A percentile compares a stretch with the other conserved stretches of the same genome.
Conservation (phyloP, 2,888 invertebrate genomes). For the Macrosiphum euphorbiae region DNA sequence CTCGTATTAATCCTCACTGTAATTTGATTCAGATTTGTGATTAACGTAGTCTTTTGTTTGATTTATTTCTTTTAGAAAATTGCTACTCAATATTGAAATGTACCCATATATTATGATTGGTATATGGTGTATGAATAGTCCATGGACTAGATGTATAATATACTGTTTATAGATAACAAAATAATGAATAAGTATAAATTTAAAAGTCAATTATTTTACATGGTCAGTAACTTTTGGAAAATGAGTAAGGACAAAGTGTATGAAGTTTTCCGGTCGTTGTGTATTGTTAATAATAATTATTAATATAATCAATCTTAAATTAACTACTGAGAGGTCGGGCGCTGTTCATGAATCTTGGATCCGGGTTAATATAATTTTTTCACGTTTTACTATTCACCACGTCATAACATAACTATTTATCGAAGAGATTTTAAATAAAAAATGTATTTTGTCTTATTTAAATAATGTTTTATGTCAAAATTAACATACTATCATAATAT, state of each 20-base stretch:
- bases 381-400: background rate
- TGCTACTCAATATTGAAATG: background rate
- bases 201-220: slow-evolving; percentile 52
- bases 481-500: background rate
- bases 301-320: slow-evolving; percentile 33
- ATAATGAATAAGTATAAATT: background rate
- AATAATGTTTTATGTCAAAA: background rate
- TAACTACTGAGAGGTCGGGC: slow-evolving; percentile 36
- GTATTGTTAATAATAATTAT: slow-evolving; percentile 36
- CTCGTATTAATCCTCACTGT: background rate
- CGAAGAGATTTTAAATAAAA: background rate
- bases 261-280: slow-evolving; percentile 41
- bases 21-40: background rate
- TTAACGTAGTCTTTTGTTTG: background rate
- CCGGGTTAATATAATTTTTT: slow-evolving; percentile 45
- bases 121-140: background rate
- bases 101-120: background rate
- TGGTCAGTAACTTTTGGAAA: slow-evolving; percentile 49
- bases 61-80: background rate
- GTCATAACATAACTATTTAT: slow-evolving; percentile 11
- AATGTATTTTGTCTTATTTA: background rate
- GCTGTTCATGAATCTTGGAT: slow-evolving; percentile 8
- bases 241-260: slow-evolving; percentile 33
- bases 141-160: background rate
- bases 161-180: background rate